These are phyloP conservation scores for Polia nebulosa DNA, from an alignment of 2,888 invertebrate genomes.

Conservation along the genomic window DNA sequence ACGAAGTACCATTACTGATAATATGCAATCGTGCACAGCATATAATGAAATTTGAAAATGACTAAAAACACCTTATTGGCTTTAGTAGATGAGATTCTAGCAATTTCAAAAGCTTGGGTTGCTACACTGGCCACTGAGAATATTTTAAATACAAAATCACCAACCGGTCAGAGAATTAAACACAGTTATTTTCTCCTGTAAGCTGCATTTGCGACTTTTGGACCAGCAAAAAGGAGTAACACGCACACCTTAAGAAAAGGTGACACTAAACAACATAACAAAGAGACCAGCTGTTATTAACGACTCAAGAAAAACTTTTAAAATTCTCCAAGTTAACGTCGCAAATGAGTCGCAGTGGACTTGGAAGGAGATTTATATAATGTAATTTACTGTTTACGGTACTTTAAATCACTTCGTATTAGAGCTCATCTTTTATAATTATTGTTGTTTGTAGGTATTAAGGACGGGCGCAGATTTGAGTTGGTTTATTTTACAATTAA, in stretches of 20 bases:
- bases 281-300: conserved; percentile 76
- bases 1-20: no score
- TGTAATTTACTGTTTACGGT: conserved; percentile 77
- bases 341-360: conserved; percentile 76
- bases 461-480: conserved; percentile 51
- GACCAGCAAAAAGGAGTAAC: neutral
- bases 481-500: conserved; percentile 70
- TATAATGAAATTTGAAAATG: no score
- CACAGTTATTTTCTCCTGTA: conserved; percentile 1
- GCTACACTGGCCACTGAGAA: no score
- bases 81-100: no score
- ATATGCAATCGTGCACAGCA: no score
- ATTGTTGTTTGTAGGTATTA: conserved; percentile 62
- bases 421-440: conserved; percentile 76
- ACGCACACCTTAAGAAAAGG: conserved; percentile 23
- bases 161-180: neutral
- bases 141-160: neutral
- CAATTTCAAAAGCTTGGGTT: neutral
- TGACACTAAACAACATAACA: conserved; percentile 68
- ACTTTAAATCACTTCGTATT: conserved; percentile 75
- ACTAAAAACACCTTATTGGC: no score
- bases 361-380: conserved; percentile 74
- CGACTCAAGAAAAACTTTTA: conserved; percentile 73
- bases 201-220: conserved; percentile 23
- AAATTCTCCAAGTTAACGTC: conserved; percentile 72